phyloP scores from a whole-genome alignment of 2,797 vertebrate species.

The Phylloscopus collybita region DNA sequence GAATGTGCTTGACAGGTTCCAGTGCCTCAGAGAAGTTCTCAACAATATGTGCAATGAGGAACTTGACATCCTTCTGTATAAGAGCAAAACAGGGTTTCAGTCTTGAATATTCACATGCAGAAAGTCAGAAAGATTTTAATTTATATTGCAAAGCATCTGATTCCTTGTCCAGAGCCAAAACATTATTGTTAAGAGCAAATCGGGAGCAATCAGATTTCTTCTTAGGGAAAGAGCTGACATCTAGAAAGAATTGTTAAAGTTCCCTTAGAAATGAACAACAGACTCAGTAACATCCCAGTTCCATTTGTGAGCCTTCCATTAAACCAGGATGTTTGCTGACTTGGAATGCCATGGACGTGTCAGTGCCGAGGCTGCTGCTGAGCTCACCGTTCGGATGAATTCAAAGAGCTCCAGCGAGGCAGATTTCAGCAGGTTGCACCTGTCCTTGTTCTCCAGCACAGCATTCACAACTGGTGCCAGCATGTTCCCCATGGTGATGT shows the following conservation, averaged over 20 bases:
- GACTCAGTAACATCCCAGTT: not conserved
- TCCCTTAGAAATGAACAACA: not conserved
- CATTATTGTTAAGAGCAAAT: not conserved
- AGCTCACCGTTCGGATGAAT: slow-evolving; percentile 93
- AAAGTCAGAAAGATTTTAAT: too few species aligned
- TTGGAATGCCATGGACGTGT: fast-evolving
- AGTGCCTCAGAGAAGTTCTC: too few species aligned
- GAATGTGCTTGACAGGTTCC: too few species aligned
- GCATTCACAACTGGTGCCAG: slow-evolving; percentile 97
- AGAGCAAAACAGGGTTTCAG: too few species aligned
- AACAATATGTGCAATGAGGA: too few species aligned
- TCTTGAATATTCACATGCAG: too few species aligned
- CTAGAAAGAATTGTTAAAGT: not conserved
- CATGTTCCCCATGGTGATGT: slow-evolving; percentile 95
- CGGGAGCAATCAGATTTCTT: not conserved
- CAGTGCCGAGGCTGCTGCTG: not conserved
- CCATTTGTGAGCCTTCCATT: not conserved
- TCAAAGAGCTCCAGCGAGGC: slow-evolving; percentile 96
- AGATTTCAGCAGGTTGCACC: slow-evolving; percentile 95
- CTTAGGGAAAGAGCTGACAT: not conserved
- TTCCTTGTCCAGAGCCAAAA: too few species aligned
- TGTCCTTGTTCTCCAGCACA: slow-evolving; percentile 92
- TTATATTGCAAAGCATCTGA: too few species aligned
- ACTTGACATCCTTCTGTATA: too few species aligned
- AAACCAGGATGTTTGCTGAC: not conserved